A percentile compares a stretch with the other conserved stretches of the same genome.
Conservation (phyloP, 2,888 invertebrate species). For the Drosophila falleni region DNA sequence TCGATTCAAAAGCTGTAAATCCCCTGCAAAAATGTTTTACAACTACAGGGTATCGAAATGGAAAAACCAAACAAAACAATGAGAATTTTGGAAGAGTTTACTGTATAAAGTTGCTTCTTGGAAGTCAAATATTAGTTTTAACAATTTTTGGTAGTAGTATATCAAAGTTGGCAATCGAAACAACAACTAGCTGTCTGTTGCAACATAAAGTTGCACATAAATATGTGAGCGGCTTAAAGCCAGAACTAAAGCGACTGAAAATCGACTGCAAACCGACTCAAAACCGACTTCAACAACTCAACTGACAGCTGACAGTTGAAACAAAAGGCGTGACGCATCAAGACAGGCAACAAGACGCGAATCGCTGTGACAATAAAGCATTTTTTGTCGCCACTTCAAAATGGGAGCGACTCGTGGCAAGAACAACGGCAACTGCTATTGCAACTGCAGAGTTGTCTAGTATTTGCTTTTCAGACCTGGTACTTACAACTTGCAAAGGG, state of each 20-base stretch:
- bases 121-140: conserved; percentile 39
- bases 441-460: conserved; percentile 49
- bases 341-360: conserved; percentile 49
- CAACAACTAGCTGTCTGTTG: conserved; percentile 4
- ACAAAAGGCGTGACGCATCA: conserved; percentile 55
- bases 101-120: conserved; percentile 7
- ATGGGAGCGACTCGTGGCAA: conserved; percentile 55
- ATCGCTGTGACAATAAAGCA: conserved; percentile 54
- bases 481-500: not conserved
- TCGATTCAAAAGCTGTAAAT: too few species aligned
- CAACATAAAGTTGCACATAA: conserved; percentile 9
- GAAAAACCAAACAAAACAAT: not conserved
- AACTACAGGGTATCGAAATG: conserved; percentile 3
- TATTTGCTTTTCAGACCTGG: conserved; percentile 45
- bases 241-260: conserved; percentile 6
- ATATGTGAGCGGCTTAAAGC: conserved; percentile 47
- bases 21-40: not conserved
- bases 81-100: not conserved
- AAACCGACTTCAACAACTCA: conserved; percentile 30
- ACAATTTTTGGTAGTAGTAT: conserved; percentile 5
- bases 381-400: conserved; percentile 39
- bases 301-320: conserved; percentile 62
- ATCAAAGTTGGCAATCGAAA: conserved; percentile 5
- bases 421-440: conserved; percentile 63
- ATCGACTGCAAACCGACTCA: conserved; percentile 12